Base-by-base conservation (phyloP, 1,140 invertebrate genomes). In the Pomacea maculata region DNA sequence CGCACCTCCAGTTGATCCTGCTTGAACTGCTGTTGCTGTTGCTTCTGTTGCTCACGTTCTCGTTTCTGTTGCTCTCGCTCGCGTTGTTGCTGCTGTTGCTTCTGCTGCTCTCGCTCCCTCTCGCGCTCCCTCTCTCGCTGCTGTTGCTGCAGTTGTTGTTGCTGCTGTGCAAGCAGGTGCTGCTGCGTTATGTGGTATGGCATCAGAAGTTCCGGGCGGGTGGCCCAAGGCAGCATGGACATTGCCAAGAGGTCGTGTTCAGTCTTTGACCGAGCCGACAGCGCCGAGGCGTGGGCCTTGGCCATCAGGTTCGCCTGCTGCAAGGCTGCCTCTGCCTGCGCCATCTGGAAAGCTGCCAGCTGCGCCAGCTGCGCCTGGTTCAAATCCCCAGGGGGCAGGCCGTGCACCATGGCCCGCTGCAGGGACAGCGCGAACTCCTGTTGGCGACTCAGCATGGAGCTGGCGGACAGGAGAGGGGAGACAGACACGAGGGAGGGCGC, bases 121-220 rank as follows among this genome's bases (percentile, higher is more conserved):
- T 78, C 77, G 10, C 57, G 67, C 45, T 78, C 57, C 15, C 57
- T 67, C 19, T 67, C 65, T 8, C 29, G 21, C 77, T 78, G 77
- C 29, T 76, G 75, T 54, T 78, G 77, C 10, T 45, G 67, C 21
- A 52, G 25, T 65, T 78, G 77, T 67, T 78, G 77, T n/a, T 78
- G 77, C 67, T 78, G 77, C 21, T 34, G 63, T 9, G 77, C 77
- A 34, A 78, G 64, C n/a, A 78, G 65, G 52, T 78, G 77, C 15
- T 68, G 77, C 15, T 78, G 77, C 65, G 77, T 54, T 45, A 78
- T 64, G 77, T 78, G 77, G 77, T 70, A 78, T 52, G 77, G 77
- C 52, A 17, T 78, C 34, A 78, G 65, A 14, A 78, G 77, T 45
- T 78, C 77, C 19, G 77, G 77, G 45, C 77, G 64, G 5, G 77